These are phyloP conservation scores for Exocentrus adspersus DNA, from an alignment of 2,888 invertebrate species.

Conservation along the genomic window DNA sequence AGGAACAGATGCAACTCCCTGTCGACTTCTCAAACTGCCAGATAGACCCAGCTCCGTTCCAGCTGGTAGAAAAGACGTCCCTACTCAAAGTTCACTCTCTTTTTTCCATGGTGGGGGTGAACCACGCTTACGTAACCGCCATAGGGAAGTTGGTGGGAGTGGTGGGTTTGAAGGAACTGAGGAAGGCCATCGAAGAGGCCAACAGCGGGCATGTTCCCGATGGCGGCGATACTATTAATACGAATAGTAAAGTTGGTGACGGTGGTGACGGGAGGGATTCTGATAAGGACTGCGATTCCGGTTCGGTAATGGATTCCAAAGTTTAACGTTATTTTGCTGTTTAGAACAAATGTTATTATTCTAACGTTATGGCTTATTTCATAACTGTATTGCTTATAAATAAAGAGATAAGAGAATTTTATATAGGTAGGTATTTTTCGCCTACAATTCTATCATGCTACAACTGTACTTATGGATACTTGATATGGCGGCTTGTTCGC, in stretches of 20 bases:
- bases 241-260: constrained; percentile 39
- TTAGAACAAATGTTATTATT: too few relatives aligned
- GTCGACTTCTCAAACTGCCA: constrained; percentile 83
- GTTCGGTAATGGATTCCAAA: constrained; percentile 18
- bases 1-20: constrained; percentile 84
- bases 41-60: constrained; percentile 98
- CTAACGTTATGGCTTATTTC: too few relatives aligned
- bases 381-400: too few relatives aligned
- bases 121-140: constrained; percentile 97
- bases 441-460: too few relatives aligned
- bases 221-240: constrained; percentile 34
- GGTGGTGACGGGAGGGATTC: constrained; percentile 28
- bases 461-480: too few relatives aligned
- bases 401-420: too few relatives aligned
- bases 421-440: too few relatives aligned
- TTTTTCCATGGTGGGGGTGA: constrained; percentile 98
- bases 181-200: constrained; percentile 90
- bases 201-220: constrained; percentile 77
- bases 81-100: constrained; percentile 93
- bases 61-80: constrained; percentile 93
- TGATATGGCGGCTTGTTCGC: too few relatives aligned
- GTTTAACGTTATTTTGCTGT: too few relatives aligned
- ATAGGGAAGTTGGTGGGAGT: constrained; percentile 93
- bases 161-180: constrained; percentile 91
- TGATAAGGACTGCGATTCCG: constrained; percentile 38